Evolutionary conservation across 2,113 vertebrate genomes (phyloP).

Genomic region (Stictonetta naevosa): DNA sequence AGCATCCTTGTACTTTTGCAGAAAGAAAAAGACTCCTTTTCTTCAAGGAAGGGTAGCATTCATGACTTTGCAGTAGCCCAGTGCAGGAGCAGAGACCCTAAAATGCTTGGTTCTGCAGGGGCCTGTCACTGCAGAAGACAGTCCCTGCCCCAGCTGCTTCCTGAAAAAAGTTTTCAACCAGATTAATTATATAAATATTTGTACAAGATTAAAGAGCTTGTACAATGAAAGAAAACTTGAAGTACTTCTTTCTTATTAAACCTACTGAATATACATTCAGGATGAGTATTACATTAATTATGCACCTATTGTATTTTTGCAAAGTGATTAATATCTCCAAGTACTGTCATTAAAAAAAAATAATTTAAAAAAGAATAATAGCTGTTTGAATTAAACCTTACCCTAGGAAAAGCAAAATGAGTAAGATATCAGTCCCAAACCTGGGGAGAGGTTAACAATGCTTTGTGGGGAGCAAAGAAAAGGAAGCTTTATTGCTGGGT

Average conservation of each 20-base stretch:
- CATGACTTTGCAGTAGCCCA: not conserved
- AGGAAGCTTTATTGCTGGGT: not conserved
- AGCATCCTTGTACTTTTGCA: not conserved
- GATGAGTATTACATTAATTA: not conserved
- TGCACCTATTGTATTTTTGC: not conserved
- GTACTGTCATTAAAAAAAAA: not conserved
- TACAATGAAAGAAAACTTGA: not conserved
- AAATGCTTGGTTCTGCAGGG: not conserved
- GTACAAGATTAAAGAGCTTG: not conserved
- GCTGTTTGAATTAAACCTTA: not conserved
- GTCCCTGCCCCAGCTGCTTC: not conserved
- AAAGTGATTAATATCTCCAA: not conserved
- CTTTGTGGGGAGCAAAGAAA: not conserved
- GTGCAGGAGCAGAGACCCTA: not conserved
- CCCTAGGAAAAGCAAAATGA: not conserved
- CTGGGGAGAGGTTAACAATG: not conserved
- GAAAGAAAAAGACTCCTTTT: not conserved
- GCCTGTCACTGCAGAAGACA: not conserved
- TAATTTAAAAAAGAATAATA: not conserved
- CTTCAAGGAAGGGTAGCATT: not conserved
- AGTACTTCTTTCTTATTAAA: not conserved
- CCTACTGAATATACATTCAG: not conserved
- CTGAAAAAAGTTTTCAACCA: not conserved
- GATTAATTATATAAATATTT: not conserved
- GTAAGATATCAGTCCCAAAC: not conserved